These are phyloP conservation scores for Chymomyza fuscimana DNA, from an alignment of 2,888 invertebrate species.

Conservation along the genomic window DNA sequence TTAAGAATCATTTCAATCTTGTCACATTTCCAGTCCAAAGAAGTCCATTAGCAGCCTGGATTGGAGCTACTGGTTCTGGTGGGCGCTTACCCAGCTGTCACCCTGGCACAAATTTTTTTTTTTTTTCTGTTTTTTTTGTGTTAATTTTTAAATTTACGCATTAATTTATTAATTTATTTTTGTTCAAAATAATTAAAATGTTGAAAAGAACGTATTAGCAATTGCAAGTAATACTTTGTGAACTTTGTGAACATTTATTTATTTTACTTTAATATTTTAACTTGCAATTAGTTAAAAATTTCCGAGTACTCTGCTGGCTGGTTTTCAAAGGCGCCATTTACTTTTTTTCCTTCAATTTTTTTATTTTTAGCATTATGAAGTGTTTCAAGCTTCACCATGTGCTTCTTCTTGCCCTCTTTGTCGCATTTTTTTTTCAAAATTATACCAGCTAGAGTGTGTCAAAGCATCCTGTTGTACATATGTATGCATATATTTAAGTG, in stretches of 20 bases:
- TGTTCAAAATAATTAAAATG: too few species aligned
- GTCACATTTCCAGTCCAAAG: too few species aligned
- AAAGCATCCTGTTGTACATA: constrained; percentile 13
- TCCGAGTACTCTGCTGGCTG: constrained; percentile 11
- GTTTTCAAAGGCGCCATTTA: constrained; percentile 28
- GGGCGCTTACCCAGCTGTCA: too few species aligned
- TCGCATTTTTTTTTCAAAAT: constrained; percentile 3
- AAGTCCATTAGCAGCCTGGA: too few species aligned
- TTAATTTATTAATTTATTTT: too few species aligned
- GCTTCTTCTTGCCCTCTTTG: constrained; percentile 32
- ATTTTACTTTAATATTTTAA: not conserved
- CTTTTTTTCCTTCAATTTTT: constrained; percentile 13
- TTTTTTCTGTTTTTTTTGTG: too few species aligned
- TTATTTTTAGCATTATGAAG: constrained; percentile 66
- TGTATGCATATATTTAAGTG: constrained; percentile 15
- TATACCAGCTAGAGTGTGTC: constrained; percentile 5
- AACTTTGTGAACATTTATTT: too few species aligned
- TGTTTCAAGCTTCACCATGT: constrained; percentile 34
- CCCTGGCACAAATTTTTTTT: too few species aligned
- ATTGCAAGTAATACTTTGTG: constrained; percentile 54
- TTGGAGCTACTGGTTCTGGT: too few species aligned
- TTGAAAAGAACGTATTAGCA: constrained; percentile 5
- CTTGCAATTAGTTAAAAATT: not conserved
- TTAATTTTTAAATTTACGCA: too few species aligned
- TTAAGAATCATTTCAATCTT: too few species aligned